Conservation (phyloP, 1,140 invertebrate genomes). For the Zaprionus ornatus region DNA sequence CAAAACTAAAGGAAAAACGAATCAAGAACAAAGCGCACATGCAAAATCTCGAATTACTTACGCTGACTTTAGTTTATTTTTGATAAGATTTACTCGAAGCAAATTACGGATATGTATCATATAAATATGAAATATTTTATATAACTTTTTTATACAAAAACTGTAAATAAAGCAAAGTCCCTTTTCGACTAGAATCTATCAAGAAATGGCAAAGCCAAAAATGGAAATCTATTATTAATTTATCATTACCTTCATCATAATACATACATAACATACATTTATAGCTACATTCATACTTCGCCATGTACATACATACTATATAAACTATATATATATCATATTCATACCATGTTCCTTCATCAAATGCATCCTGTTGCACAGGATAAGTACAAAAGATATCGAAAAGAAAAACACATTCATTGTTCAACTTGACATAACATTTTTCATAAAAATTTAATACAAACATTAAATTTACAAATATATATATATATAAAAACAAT, state of each 20-base stretch:
- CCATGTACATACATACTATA: conserved; percentile 8
- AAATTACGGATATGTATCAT: conserved; percentile 13
- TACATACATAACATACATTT: conserved; percentile 12
- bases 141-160: conserved; percentile 19
- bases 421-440: conserved; percentile 79
- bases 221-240: not conserved
- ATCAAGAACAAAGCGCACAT: conserved; percentile 12
- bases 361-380: conserved; percentile 23
- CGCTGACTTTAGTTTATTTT: not conserved
- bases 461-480: conserved; percentile 81
- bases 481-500: conserved; percentile 81
- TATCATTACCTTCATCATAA: conserved; percentile 1
- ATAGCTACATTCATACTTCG: conserved; percentile 3
- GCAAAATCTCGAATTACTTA: conserved; percentile 13
- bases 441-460: conserved; percentile 82
- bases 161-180: conserved; percentile 45
- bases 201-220: not conserved
- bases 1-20: not conserved
- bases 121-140: conserved; percentile 32
- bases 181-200: conserved; percentile 33
- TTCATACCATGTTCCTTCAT: conserved; percentile 32
- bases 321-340: not conserved
- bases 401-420: conserved; percentile 21
- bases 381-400: conserved; percentile 14
- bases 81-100: not conserved